Evolutionary conservation across 2,888 invertebrate genomes (phyloP).

Genomic region (Drosophila meridionalis): DNA sequence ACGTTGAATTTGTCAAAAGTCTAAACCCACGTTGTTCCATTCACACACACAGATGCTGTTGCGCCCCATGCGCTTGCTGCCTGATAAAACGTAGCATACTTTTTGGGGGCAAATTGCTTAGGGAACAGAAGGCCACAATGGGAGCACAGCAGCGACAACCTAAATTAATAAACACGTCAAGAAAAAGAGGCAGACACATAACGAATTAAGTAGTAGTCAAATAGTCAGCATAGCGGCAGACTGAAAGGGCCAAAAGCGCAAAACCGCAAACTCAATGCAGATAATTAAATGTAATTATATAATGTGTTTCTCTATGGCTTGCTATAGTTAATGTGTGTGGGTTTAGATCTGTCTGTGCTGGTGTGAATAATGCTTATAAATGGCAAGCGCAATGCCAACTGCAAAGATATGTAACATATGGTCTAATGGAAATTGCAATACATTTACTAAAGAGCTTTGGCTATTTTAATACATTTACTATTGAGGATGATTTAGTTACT

Average conservation of each 20-base stretch:
- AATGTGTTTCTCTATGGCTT: constrained; percentile 58
- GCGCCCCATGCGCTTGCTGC: constrained; percentile 29
- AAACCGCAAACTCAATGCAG: constrained; percentile 71
- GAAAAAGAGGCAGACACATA: constrained; percentile 4
- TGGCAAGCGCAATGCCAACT: constrained; percentile 19
- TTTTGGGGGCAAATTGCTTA: constrained; percentile 43
- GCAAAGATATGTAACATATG: constrained; percentile 16
- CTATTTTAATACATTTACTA: no score
- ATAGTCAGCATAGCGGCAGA: constrained; percentile 15
- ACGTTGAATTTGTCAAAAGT: constrained; percentile 35
- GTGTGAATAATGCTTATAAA: constrained; percentile 46
- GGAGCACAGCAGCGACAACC: constrained; percentile 36
- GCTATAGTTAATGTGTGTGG: constrained; percentile 8
- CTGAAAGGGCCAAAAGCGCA: constrained; percentile 1
- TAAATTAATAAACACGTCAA: constrained; percentile 67
- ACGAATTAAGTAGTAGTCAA: constrained; percentile 13
- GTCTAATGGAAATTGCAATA: neutral
- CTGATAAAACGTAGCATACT: constrained; percentile 56
- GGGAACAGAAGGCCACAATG: constrained; percentile 18
- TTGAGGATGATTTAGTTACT: neutral
- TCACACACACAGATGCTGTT: constrained; percentile 9
- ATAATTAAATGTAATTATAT: constrained; percentile 79
- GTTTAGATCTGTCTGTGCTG: constrained; percentile 18
- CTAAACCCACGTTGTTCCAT: constrained; percentile 2
- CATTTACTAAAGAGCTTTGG: neutral